These are phyloP conservation scores for Lasioglossum leucozonium DNA, from an alignment of 2,888 invertebrate genomes.

Conservation along the genomic window DNA sequence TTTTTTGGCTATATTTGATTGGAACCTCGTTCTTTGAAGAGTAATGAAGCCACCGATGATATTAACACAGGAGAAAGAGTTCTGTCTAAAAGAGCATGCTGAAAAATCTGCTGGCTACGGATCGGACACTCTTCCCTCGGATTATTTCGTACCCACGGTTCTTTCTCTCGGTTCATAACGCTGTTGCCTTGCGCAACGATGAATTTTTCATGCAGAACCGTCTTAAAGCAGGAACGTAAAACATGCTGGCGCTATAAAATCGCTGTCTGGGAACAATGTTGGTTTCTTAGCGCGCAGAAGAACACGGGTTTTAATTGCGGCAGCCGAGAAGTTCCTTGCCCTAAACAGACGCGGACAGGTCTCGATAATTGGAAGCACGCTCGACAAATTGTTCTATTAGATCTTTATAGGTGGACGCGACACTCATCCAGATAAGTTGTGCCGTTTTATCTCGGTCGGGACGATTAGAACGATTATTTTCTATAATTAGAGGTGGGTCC, in stretches of 20 bases:
- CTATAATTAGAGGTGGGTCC: not conserved
- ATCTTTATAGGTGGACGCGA: conserved; percentile 33
- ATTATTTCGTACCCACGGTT: not conserved
- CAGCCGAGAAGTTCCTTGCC: conserved; percentile 12
- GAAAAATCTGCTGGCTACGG: not conserved
- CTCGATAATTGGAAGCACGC: conserved; percentile 29
- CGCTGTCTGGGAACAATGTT: not conserved
- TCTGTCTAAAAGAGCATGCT: not conserved
- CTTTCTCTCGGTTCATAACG: not conserved
- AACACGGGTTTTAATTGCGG: not conserved
- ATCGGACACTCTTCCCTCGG: not conserved
- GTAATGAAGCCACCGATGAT: not conserved
- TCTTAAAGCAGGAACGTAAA: not conserved
- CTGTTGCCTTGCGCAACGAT: not conserved
- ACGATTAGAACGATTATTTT: not conserved
- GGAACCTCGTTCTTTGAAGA: not conserved
- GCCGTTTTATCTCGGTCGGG: conserved; percentile 13
- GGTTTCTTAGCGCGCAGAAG: not conserved
- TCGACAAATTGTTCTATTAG: conserved; percentile 38
- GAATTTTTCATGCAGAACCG: not conserved
- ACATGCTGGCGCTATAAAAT: not conserved
- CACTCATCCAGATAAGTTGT: conserved; percentile 30
- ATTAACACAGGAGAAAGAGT: not conserved
- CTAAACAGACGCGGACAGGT: conserved; percentile 20
- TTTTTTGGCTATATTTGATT: too few relatives aligned